Evolutionary conservation across 1,140 invertebrate species (phyloP).

Genomic region (Drosophila simulans): DNA sequence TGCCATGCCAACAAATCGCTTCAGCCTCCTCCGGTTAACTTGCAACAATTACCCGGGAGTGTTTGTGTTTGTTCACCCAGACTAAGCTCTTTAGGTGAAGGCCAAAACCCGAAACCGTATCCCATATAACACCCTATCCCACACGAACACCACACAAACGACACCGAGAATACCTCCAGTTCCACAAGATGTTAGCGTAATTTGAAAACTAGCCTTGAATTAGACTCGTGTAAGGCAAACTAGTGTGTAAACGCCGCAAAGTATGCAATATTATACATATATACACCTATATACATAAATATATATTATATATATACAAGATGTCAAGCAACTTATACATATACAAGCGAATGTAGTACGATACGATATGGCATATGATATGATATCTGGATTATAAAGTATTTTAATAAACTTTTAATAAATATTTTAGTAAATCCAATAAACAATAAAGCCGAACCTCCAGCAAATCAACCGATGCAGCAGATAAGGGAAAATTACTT

Average conservation of each 20-base stretch:
- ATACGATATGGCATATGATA: conserved; percentile 67
- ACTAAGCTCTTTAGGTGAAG: conserved; percentile 30
- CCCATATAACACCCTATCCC: background rate
- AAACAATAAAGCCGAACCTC: conserved; percentile 33
- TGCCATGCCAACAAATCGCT: conserved; percentile 45
- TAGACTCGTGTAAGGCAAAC: conserved; percentile 62
- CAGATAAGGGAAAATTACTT: background rate
- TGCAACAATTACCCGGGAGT: conserved; percentile 35
- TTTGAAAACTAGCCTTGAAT: conserved; percentile 77
- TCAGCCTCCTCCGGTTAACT: conserved; percentile 33
- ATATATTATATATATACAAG: conserved; percentile 58
- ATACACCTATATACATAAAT: conserved; percentile 48
- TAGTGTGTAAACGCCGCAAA: conserved; percentile 79
- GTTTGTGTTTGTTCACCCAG: conserved; percentile 21
- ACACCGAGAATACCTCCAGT: conserved; percentile 70
- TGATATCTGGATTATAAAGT: conserved; percentile 76
- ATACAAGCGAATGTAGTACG: conserved; percentile 54
- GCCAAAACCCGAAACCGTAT: conserved; percentile 1
- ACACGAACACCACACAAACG: conserved; percentile 7
- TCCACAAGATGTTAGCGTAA: conserved; percentile 61
- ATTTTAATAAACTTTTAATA: conserved; percentile 83
- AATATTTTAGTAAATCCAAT: conserved; percentile 79
- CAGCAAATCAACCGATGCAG: conserved; percentile 22
- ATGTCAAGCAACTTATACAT: conserved; percentile 48
- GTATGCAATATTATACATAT: conserved; percentile 78